Base-by-base conservation (phyloP, 2,888 invertebrate species). In the Spilarctia lutea region DNA sequence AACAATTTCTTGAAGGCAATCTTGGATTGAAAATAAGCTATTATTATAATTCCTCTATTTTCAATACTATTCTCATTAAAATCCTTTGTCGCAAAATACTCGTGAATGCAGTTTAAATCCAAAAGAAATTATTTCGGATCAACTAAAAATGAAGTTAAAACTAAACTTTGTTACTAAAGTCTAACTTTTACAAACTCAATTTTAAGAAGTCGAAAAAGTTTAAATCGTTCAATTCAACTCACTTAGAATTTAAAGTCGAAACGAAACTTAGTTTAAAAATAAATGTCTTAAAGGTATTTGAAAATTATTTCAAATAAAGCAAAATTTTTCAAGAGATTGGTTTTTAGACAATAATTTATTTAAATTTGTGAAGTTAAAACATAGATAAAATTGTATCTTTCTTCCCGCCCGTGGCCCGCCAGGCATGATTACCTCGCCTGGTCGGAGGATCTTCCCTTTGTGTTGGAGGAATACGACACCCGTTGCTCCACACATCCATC, bases 111-210 rank as follows among this genome's bases (percentile, higher is more conserved):
- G 68, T 68, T 68, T 33, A 52, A 45, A 27, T 20, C n/a, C 33
- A 68, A 67, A 52, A 68, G 33, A 68, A 68, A 68, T 68, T 48
- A 33, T 24, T 52, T 68, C 33, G 13, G 33, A 33, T n/a, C 68
- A 33, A 52, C 30, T 48, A 33, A 48, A 52, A 11, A 48, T 68
- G 27, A 68, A 52, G 35, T 68, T 52, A 3, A 30, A 30, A 30
- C 33, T 13, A 63, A 60, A 33, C 45, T 27, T 33, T 27, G 42
- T 60, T 10, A 56, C n/a, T 16, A 20, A 56, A 71, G 42, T 42
- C 42, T 45, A 71, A 71, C 63, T 71, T 65, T 65, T 20, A 24
- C 45, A 27, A 71, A 71, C 42, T 63, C 42, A 65, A 71, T 71
- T 71, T 33, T 33, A 27, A n/a, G 13, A 71, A 65, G 45, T 65